Evolutionary conservation across 2,888 invertebrate species (phyloP).

Genomic region (Tipula vernalis): DNA sequence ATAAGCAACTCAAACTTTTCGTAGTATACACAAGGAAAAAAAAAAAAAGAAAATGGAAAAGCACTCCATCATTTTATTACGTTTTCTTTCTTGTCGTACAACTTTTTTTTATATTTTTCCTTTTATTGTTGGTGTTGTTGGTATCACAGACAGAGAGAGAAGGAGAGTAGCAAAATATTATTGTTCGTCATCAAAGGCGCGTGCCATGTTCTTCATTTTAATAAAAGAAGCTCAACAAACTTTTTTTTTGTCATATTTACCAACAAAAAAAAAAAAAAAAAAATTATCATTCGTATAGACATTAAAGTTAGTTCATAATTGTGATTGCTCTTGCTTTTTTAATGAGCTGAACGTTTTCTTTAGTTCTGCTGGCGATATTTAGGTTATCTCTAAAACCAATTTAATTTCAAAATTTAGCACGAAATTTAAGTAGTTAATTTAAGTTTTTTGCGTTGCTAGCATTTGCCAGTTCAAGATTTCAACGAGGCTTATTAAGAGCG

Average conservation of each 20-base stretch:
- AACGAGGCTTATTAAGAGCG: no score
- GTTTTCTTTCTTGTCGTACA: conserved; percentile 1
- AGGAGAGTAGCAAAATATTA: neutral
- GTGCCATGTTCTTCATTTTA: neutral
- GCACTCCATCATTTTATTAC: conserved; percentile 8
- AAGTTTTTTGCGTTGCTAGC: no score
- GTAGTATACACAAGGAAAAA: neutral
- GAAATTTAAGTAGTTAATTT: no score
- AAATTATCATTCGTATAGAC: neutral
- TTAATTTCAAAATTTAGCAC: no score
- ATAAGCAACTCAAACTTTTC: neutral
- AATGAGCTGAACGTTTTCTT: neutral
- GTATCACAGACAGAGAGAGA: neutral
- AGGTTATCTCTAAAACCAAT: neutral
- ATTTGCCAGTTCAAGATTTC: no score
- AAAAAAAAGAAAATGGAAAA: neutral
- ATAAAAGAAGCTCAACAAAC: neutral
- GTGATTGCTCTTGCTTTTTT: neutral
- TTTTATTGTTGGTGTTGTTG: neutral
- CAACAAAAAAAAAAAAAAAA: neutral
- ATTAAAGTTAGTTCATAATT: neutral
- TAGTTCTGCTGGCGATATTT: neutral
- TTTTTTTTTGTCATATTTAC: neutral
- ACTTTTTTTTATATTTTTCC: neutral
- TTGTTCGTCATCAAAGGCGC: neutral